A percentile compares a stretch with the other conserved stretches of the same genome.
These are phyloP conservation scores for Dolichallabes microphthalmus DNA, from an alignment of 2,113 vertebrate genomes.

Conservation along the genomic window DNA sequence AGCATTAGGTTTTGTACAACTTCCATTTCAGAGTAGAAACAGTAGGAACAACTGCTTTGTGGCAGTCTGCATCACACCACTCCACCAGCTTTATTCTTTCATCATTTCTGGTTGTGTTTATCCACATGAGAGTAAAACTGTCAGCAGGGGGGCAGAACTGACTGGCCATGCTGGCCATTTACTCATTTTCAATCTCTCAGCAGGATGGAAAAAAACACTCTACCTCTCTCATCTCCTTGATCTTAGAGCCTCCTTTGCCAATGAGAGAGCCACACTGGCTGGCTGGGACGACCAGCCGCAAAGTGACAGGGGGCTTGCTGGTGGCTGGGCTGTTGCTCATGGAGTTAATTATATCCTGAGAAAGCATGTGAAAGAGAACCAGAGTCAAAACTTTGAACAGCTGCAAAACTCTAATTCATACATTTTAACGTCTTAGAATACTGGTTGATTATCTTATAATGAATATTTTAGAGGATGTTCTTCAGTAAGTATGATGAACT, in stretches of 20 bases:
- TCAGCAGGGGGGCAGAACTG: neutral
- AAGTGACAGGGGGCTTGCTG: slow-evolving; percentile 93
- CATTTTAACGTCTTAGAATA: neutral
- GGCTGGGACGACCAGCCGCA: slow-evolving; percentile 90
- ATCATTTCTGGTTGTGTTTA: neutral
- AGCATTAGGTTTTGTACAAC: neutral
- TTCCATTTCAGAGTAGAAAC: neutral
- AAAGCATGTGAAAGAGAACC: slow-evolving; percentile 32
- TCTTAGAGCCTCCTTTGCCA: slow-evolving; percentile 95
- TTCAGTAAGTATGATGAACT: neutral
- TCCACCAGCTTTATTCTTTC: neutral
- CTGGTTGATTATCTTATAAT: neutral
- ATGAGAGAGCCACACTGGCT: slow-evolving; percentile 96
- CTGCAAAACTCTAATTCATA: neutral
- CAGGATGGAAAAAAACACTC: slow-evolving; percentile 13
- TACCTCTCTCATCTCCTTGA: slow-evolving; percentile 98
- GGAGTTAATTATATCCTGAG: slow-evolving; percentile 95
- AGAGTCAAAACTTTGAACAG: neutral
- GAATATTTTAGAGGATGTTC: neutral
- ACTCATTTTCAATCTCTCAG: slow-evolving; percentile 1
- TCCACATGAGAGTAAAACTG: neutral
- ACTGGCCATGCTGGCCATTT: too few relatives aligned
- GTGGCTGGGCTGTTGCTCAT: slow-evolving; percentile 98
- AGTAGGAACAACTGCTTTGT: neutral
- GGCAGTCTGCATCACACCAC: neutral